Evolutionary conservation across 2,113 vertebrate genomes (phyloP).

Genomic region (Pangasianodon hypophthalmus): DNA sequence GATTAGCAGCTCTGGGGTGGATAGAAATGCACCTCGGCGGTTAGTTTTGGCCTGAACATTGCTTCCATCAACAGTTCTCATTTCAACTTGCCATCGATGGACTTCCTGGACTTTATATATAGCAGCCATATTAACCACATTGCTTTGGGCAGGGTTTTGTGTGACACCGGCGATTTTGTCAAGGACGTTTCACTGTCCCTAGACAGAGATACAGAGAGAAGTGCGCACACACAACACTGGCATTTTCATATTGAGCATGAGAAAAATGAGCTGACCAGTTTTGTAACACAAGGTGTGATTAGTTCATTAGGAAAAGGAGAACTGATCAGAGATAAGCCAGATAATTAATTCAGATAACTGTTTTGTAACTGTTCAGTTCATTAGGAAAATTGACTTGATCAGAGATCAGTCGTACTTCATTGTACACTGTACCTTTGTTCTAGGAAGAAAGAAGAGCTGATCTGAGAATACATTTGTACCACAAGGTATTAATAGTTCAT

Average conservation of each 20-base stretch:
- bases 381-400: not conserved
- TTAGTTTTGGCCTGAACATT: slow-evolving; percentile 25
- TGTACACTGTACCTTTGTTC: not conserved
- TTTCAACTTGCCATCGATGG: slow-evolving; percentile 31
- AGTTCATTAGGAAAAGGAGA: not conserved
- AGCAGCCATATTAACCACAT: slow-evolving; percentile 42
- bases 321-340: not conserved
- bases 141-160: slow-evolving; percentile 47
- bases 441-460: not conserved
- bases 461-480: not conserved
- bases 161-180: slow-evolving; percentile 36
- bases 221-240: not conserved
- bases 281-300: not conserved
- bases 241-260: not conserved
- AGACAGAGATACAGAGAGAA: not conserved
- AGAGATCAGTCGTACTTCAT: not conserved
- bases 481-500: not conserved
- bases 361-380: not conserved
- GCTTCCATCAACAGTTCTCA: slow-evolving; percentile 52
- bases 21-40: slow-evolving; percentile 11
- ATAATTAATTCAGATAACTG: no score
- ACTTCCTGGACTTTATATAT: slow-evolving; percentile 31
- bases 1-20: slow-evolving; percentile 13
- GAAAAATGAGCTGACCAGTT: not conserved
- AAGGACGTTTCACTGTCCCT: not conserved